Evolutionary conservation across 2,888 invertebrate species (phyloP).

Genomic region (Amphimallon solstitiale): DNA sequence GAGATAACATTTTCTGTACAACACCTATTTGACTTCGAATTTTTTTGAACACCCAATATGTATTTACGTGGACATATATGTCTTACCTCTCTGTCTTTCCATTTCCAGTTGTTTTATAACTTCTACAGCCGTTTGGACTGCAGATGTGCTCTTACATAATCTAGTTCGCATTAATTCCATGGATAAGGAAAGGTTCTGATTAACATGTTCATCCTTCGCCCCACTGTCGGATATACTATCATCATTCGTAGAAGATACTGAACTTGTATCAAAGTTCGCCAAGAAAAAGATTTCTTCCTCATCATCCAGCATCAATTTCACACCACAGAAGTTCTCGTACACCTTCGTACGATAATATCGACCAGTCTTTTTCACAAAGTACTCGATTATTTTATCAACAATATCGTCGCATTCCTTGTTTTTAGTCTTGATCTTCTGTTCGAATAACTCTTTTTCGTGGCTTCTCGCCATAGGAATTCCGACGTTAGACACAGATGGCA

Average conservation of each 20-base stretch:
- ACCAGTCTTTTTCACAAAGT: slow-evolving; percentile 27
- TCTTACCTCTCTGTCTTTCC: slow-evolving; percentile 20
- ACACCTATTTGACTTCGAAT: too few species aligned
- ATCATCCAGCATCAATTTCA: slow-evolving; percentile 23
- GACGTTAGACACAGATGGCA: too few species aligned
- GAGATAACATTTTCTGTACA: too few species aligned
- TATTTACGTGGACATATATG: too few species aligned
- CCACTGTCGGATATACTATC: neutral
- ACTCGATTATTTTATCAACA: slow-evolving; percentile 25
- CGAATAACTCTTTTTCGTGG: too few species aligned
- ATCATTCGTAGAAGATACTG: neutral
- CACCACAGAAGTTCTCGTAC: slow-evolving; percentile 22
- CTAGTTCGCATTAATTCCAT: slow-evolving; percentile 13
- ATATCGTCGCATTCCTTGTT: slow-evolving; percentile 6
- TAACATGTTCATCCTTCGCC: neutral
- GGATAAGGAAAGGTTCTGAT: neutral
- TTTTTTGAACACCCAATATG: too few species aligned
- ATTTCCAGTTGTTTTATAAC: slow-evolving; percentile 25
- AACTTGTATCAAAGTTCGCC: slow-evolving; percentile 13
- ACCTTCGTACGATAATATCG: slow-evolving; percentile 22
- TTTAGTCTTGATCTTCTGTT: neutral
- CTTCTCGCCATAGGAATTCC: too few species aligned
- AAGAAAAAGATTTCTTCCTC: slow-evolving; percentile 25
- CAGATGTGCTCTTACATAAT: slow-evolving; percentile 21
- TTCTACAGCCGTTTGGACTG: slow-evolving; percentile 12